Evolutionary conservation across 2,888 invertebrate genomes (phyloP).

Genomic region (Fabriciana adippe): DNA sequence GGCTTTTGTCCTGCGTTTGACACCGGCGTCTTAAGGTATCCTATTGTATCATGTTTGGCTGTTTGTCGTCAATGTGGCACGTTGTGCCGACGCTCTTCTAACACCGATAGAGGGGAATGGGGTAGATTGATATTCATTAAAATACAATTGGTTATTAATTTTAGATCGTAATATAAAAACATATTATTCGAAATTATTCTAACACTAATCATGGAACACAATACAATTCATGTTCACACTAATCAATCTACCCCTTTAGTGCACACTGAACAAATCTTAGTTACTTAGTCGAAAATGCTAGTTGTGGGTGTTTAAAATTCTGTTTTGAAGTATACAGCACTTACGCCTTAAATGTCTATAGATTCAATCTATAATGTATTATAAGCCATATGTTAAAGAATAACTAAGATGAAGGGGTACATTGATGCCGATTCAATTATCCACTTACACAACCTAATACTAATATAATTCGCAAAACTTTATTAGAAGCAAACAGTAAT

Average conservation of each 20-base stretch:
- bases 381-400: conserved; percentile 34
- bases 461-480: conserved; percentile 9
- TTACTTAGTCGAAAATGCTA: conserved; percentile 59
- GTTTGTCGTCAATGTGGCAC: conserved; percentile 76
- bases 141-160: conserved; percentile 7
- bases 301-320: conserved; percentile 39
- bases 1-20: conserved; percentile 78
- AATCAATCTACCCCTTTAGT: conserved; percentile 68
- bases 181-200: conserved; percentile 15
- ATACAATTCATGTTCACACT: conserved; percentile 43
- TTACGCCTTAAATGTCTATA: conserved; percentile 32
- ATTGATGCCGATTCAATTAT: conserved; percentile 52
- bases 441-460: conserved; percentile 19
- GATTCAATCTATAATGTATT: conserved; percentile 36
- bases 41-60: conserved; percentile 70
- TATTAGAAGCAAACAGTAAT: neutral
- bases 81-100: conserved; percentile 69
- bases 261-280: conserved; percentile 45
- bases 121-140: conserved; percentile 67
- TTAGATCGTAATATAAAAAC: neutral
- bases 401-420: conserved; percentile 51
- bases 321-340: conserved; percentile 37
- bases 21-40: conserved; percentile 74
- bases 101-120: conserved; percentile 61
- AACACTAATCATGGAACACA: conserved; percentile 29